phyloP scores from a whole-genome alignment of 2,888 invertebrate genomes.

The Andrena haemorrhoa region DNA sequence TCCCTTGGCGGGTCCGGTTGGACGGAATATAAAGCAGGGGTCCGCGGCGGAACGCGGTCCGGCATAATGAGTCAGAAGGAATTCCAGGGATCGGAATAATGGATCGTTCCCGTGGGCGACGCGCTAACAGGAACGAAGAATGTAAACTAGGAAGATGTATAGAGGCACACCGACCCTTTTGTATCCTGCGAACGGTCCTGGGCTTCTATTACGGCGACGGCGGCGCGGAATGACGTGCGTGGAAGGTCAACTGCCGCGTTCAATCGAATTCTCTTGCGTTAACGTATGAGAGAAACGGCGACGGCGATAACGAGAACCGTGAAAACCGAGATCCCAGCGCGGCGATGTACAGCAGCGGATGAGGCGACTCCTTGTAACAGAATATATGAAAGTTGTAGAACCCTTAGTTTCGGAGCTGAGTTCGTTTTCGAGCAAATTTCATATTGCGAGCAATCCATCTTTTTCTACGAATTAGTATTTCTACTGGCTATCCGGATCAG shows the following conservation, averaged over 20 bases:
- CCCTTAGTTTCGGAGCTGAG: too few relatives aligned
- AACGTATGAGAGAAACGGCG: constrained; percentile 18
- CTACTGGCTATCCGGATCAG: neutral
- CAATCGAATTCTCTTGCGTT: constrained; percentile 47
- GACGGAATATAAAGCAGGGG: constrained; percentile 64
- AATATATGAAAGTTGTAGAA: neutral
- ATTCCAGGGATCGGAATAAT: constrained; percentile 68
- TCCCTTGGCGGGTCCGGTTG: constrained; percentile 46
- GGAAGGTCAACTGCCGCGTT: constrained; percentile 64
- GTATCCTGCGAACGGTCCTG: constrained; percentile 50
- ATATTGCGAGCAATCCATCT: too few relatives aligned
- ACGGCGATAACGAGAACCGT: constrained; percentile 34
- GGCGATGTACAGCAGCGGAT: neutral
- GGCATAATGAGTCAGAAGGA: constrained; percentile 69
- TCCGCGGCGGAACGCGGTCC: constrained; percentile 41
- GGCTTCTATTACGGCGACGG: constrained; percentile 29
- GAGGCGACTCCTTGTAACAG: neutral
- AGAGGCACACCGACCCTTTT: constrained; percentile 46
- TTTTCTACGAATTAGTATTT: neutral
- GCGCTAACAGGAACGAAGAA: constrained; percentile 67
- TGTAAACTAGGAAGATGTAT: constrained; percentile 70
- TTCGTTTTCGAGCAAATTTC: too few relatives aligned
- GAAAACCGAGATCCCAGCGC: constrained; percentile 5
- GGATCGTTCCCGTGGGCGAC: constrained; percentile 57
- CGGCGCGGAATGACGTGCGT: constrained; percentile 45